A percentile compares a stretch with the other conserved stretches of the same genome.
phyloP scores from a whole-genome alignment of 2,113 vertebrate species.

The Enhydra lutris region DNA sequence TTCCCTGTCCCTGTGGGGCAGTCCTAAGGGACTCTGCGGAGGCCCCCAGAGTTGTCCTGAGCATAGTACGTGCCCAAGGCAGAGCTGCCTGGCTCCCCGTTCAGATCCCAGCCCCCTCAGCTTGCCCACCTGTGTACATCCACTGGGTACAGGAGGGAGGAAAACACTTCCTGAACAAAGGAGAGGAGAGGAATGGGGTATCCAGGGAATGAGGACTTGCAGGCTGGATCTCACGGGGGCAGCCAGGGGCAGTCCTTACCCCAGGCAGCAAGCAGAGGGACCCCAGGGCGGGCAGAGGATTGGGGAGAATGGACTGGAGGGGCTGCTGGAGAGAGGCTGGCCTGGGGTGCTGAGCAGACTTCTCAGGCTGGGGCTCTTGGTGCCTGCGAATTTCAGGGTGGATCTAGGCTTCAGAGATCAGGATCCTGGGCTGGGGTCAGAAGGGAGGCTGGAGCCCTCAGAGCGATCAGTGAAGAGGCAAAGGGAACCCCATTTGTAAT shows the following conservation, averaged over 20 bases:
- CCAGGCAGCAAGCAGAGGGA: not conserved
- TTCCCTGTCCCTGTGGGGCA: not conserved
- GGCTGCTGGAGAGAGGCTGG: not conserved
- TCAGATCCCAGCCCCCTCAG: too few relatives aligned
- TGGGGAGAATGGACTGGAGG: not conserved
- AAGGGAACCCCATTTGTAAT: accelerated
- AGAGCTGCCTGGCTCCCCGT: accelerated
- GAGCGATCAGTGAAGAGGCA: not conserved
- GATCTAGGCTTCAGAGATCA: not conserved
- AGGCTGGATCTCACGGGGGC: not conserved
- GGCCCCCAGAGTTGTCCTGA: not conserved
- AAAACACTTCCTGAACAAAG: too few relatives aligned
- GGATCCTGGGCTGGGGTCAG: not conserved
- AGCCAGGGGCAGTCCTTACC: not conserved
- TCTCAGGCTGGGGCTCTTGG: not conserved
- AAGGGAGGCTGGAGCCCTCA: not conserved
- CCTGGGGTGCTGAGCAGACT: not conserved
- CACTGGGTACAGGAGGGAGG: not conserved
- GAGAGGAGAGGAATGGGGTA: not conserved
- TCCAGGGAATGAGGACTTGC: not conserved
- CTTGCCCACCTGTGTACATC: too few relatives aligned
- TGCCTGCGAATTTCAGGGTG: not conserved
- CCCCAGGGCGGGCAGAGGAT: not conserved
- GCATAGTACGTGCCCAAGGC: too few relatives aligned
- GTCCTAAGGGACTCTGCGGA: not conserved